Base-by-base conservation (phyloP, 2,113 vertebrate genomes). In the Onychostruthus taczanowskii region DNA sequence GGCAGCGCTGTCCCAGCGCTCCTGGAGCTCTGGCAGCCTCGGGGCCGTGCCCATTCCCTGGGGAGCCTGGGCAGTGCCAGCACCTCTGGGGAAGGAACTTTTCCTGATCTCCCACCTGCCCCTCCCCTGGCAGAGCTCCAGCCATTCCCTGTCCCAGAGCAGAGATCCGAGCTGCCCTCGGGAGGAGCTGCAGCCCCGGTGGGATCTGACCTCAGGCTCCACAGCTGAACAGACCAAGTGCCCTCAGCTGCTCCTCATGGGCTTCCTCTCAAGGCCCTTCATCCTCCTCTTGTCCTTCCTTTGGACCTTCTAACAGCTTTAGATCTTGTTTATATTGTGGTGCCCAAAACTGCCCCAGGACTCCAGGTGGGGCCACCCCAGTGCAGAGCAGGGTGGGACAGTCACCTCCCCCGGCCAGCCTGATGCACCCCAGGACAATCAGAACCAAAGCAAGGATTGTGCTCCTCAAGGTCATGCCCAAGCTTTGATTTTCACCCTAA, bases 81-180 rank as follows among this genome's bases (percentile, higher is more conserved):
- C 64, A 62, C 55, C 84, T 21, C 15, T 30, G 41, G 43, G 47
- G 9, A 56, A 63, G 31, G 49, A 7, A 35, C 66, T 56, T 41
- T 2, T 6, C 70, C 58, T 64, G 30, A 49, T 0, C 0, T 18
- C 49, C 58, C 64, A 1, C 41, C 30, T 63, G 5, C 21, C 0
- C 11, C 20, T 11, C 9, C 30, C 30, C 74, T 55, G 56, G 0
- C n/a, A 5, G 35, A 79, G 43, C 41, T 73, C n/a, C 66, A 72
- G n/a, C 35, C 4, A 0, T 21, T 11, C 49, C 41, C 67, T 72
- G 58, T 41, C 13, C 0, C 49, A 44, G 56, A 55, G 37, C 44
- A 52, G 53, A 44, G 31, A 26, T 14, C 0, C 0, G 28, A 19
- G 74, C 46, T 53, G 37, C 8, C 33, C 19, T 44, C 1, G 1